A percentile compares a stretch with the other conserved stretches of the same genome.
Conservation (phyloP, 2,888 invertebrate species). For the Chelonus formosanus region DNA sequence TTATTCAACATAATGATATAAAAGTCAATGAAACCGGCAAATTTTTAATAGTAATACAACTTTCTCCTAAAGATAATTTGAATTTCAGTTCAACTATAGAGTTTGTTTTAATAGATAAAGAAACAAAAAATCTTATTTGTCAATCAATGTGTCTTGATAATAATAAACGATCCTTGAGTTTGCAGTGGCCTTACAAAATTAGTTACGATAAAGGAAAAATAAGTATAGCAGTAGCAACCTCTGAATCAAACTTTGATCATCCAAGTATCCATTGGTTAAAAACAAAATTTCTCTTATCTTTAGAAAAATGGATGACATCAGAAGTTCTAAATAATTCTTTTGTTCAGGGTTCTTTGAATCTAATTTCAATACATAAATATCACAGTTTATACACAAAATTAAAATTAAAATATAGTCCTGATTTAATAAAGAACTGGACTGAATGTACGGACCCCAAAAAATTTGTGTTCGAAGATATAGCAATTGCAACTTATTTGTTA, state of each 20-base stretch:
- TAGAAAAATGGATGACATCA: conserved; percentile 71
- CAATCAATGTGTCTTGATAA: conserved; percentile 65
- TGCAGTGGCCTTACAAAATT: conserved; percentile 49
- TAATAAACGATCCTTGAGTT: conserved; percentile 65
- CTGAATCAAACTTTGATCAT: conserved; percentile 37
- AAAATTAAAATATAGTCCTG: conserved; percentile 80
- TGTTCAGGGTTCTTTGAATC: conserved; percentile 69
- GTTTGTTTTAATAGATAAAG: conserved; percentile 60
- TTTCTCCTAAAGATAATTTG: conserved; percentile 62
- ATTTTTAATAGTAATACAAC: conserved; percentile 62
- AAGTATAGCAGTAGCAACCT: conserved; percentile 28
- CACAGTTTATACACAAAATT: conserved; percentile 76
- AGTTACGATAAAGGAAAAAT: conserved; percentile 41
- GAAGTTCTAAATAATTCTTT: conserved; percentile 30
- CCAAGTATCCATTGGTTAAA: conserved; percentile 67
- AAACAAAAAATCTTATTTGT: conserved; percentile 63
- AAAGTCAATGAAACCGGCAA: conserved; percentile 45
- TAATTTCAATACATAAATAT: conserved; percentile 77
- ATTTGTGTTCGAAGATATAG: conserved; percentile 96
- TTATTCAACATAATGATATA: conserved; percentile 44
- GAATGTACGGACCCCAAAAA: conserved; percentile 94
- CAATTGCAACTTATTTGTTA: conserved; percentile 88
- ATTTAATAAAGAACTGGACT: conserved; percentile 85
- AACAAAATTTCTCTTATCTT: conserved; percentile 69
- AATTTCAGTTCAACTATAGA: conserved; percentile 62